Percentiles rank a stretch among this genome's conserved stretches.
These are phyloP conservation scores for Dioctria linearis DNA, from an alignment of 2,888 invertebrate species.

Conservation along the genomic window DNA sequence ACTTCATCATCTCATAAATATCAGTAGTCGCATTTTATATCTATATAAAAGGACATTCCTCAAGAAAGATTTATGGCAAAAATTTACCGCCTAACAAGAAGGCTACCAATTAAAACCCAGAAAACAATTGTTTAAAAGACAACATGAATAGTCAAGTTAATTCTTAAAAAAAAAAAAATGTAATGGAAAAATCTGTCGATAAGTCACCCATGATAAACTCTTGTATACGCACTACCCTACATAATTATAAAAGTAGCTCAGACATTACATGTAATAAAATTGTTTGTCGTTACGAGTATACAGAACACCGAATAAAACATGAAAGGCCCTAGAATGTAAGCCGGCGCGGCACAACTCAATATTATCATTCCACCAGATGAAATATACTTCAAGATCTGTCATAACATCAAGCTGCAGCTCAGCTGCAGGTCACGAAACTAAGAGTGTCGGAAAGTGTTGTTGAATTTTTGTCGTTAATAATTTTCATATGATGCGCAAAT, in stretches of 20 bases:
- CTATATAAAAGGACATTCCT: constrained; percentile 10
- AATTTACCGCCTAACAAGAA: constrained; percentile 25
- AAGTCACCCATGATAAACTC: constrained; percentile 46
- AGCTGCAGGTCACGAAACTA: constrained; percentile 52
- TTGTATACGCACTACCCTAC: neutral
- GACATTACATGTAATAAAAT: constrained; percentile 46
- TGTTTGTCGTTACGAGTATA: constrained; percentile 6
- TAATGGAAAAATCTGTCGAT: constrained; percentile 42
- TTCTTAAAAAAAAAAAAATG: constrained; percentile 7
- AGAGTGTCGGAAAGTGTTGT: constrained; percentile 40
- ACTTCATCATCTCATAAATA: constrained; percentile 11
- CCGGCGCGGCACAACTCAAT: constrained; percentile 6
- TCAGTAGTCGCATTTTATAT: constrained; percentile 30
- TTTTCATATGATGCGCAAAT: constrained; percentile 29
- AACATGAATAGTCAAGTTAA: neutral
- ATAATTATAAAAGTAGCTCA: constrained; percentile 31
- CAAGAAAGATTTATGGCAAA: constrained; percentile 14
- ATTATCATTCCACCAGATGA: constrained; percentile 41
- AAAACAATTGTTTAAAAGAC: constrained; percentile 42
- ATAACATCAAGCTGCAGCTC: constrained; percentile 51
- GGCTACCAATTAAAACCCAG: constrained; percentile 32
- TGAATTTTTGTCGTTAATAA: constrained; percentile 50
- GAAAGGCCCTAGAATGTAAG: neutral
- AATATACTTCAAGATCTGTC: constrained; percentile 50
- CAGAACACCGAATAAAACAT: neutral